phyloP scores from a whole-genome alignment of 2,113 vertebrate species.

The Ranitomeya variabilis region DNA sequence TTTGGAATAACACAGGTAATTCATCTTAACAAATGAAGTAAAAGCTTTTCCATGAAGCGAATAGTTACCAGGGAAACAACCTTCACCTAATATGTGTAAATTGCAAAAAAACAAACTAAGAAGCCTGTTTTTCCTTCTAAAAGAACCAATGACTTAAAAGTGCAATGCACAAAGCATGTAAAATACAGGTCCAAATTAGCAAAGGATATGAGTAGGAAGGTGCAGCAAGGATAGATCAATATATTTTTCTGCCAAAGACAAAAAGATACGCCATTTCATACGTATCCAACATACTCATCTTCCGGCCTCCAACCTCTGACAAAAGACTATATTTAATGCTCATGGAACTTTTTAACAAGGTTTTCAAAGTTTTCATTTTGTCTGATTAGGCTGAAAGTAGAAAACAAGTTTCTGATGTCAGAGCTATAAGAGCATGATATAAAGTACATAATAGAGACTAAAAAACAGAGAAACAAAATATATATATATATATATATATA shows the following conservation, averaged over 20 bases:
- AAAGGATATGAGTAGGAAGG: background rate
- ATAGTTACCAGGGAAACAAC: constrained; percentile 51
- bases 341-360: constrained; percentile 4
- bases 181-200: constrained; percentile 36
- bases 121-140: constrained; percentile 32
- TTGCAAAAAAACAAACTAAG: constrained; percentile 50
- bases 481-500: background rate
- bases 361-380: background rate
- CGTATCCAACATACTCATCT: background rate
- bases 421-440: background rate
- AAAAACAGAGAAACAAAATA: background rate
- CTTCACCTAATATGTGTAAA: constrained; percentile 55
- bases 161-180: constrained; percentile 17
- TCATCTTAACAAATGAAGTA: constrained; percentile 54
- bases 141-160: constrained; percentile 20
- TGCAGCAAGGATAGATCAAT: constrained; percentile 27
- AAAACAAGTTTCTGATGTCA: background rate
- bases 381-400: background rate
- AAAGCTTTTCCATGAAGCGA: constrained; percentile 55
- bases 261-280: background rate
- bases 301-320: background rate
- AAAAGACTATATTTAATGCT: background rate
- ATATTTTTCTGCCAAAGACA: background rate
- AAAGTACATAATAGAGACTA: background rate
- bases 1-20: constrained; percentile 55